Percentiles rank a stretch among this genome's conserved stretches.
phyloP scores from a whole-genome alignment of 2,888 invertebrate species.

The Melanophora roralis region DNA sequence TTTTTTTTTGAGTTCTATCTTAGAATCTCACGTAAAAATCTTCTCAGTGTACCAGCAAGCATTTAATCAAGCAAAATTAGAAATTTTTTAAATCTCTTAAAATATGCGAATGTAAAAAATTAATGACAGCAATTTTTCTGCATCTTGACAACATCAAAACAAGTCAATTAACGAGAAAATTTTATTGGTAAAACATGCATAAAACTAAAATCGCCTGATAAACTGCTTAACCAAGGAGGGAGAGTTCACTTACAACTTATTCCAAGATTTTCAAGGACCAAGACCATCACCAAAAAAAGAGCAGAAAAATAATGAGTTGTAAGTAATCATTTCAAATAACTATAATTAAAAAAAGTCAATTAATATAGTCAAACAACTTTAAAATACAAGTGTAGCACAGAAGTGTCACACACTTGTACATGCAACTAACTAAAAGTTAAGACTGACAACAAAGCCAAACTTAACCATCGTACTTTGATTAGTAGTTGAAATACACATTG shows the following conservation, averaged over 20 bases:
- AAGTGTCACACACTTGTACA: conserved; percentile 36
- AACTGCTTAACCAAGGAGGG: conserved; percentile 7
- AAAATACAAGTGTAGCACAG: conserved; percentile 51
- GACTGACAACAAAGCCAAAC: neutral
- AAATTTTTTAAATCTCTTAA: conserved; percentile 41
- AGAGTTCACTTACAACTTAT: conserved; percentile 4
- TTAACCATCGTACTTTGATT: conserved; percentile 49
- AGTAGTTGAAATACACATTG: conserved; percentile 60
- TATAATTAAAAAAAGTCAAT: conserved; percentile 5
- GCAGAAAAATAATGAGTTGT: conserved; percentile 44
- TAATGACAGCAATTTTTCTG: conserved; percentile 26
- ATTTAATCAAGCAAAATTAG: neutral
- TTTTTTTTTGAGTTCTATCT: too few species aligned
- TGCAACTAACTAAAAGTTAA: neutral
- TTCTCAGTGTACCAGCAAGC: neutral
- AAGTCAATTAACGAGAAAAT: conserved; percentile 55
- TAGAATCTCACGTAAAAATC: too few species aligned
- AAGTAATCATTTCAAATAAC: conserved; percentile 35
- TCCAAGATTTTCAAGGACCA: neutral
- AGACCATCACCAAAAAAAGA: neutral
- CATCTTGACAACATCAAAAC: conserved; percentile 41
- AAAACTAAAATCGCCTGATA: neutral
- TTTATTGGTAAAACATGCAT: conserved; percentile 15
- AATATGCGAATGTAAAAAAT: conserved; percentile 54
- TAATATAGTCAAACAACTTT: neutral